Percentiles rank a stretch among this genome's conserved stretches.
Conservation (phyloP, 2,113 vertebrate species). For the Diadophis punctatus region DNA sequence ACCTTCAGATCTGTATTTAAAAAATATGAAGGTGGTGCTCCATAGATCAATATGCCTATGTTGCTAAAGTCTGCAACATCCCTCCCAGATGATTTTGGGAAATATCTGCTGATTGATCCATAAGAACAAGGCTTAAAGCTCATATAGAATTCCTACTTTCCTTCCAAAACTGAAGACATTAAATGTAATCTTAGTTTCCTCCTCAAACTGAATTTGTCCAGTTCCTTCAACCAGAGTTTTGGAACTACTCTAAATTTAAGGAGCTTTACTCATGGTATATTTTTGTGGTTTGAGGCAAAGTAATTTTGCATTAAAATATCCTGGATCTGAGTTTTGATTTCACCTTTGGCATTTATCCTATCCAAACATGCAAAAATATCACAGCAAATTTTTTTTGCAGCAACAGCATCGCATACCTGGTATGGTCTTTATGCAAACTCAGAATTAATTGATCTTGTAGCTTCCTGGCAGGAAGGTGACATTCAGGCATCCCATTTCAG, state of each 20-base stretch:
- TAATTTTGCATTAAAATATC: neutral
- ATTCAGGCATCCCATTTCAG: neutral
- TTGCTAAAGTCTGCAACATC: neutral
- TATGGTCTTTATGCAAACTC: neutral
- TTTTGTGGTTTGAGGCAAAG: neutral
- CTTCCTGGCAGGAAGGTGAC: neutral
- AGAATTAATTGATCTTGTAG: neutral
- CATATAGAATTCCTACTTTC: neutral
- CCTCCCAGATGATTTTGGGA: neutral
- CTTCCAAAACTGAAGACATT: neutral
- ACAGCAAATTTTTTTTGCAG: neutral
- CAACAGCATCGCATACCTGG: neutral
- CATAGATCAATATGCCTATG: neutral
- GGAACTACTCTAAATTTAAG: neutral
- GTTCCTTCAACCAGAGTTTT: neutral
- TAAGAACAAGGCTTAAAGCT: neutral
- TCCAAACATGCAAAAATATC: neutral
- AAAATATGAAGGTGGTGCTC: neutral
- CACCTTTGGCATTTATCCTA: neutral
- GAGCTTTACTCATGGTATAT: neutral
- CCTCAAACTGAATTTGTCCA: neutral
- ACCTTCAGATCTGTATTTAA: neutral
- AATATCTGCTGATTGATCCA: neutral
- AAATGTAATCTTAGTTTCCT: neutral
- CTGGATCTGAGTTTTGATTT: neutral